These are phyloP conservation scores for Drosophila seguyi DNA, from an alignment of 1,140 invertebrate genomes.

Conservation along the genomic window DNA sequence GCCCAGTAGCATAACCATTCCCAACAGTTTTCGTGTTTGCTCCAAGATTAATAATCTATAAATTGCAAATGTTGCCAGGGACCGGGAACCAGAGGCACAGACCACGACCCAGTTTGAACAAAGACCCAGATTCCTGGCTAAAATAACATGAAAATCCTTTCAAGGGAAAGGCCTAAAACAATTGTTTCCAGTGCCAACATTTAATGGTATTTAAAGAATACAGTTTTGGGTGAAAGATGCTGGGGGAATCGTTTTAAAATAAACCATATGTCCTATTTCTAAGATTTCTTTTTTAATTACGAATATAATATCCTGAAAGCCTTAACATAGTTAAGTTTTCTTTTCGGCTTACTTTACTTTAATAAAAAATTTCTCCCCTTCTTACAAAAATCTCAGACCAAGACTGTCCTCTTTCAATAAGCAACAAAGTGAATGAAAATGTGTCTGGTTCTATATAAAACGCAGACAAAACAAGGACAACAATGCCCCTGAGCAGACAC, in stretches of 20 bases:
- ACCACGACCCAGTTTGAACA: slow-evolving; percentile 56
- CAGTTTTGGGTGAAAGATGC: not conserved
- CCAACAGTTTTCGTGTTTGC: slow-evolving; percentile 33
- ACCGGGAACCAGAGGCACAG: slow-evolving; percentile 1
- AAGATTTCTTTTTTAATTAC: not conserved
- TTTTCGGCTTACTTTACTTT: not conserved
- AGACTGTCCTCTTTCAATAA: not conserved
- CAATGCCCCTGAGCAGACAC: slow-evolving; percentile 32
- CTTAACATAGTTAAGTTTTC: not conserved
- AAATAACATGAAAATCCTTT: slow-evolving; percentile 43
- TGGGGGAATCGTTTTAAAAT: not conserved
- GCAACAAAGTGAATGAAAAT: slow-evolving; percentile 3
- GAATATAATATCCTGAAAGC: not conserved
- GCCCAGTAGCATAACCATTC: slow-evolving; percentile 16
- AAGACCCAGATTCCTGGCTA: slow-evolving; percentile 9
- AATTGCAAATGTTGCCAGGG: slow-evolving; percentile 58
- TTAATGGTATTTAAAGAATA: slow-evolving; percentile 9
- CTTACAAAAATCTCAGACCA: not conserved
- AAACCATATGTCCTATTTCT: too few relatives aligned
- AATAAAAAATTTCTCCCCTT: not conserved
- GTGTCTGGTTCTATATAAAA: slow-evolving; percentile 23
- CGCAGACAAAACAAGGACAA: slow-evolving; percentile 15
- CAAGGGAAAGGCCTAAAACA: slow-evolving; percentile 20
- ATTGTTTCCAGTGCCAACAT: not conserved
- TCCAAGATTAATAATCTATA: slow-evolving; percentile 66